phyloP scores from a whole-genome alignment of 2,888 invertebrate genomes.

The Pherbina coryleti region DNA sequence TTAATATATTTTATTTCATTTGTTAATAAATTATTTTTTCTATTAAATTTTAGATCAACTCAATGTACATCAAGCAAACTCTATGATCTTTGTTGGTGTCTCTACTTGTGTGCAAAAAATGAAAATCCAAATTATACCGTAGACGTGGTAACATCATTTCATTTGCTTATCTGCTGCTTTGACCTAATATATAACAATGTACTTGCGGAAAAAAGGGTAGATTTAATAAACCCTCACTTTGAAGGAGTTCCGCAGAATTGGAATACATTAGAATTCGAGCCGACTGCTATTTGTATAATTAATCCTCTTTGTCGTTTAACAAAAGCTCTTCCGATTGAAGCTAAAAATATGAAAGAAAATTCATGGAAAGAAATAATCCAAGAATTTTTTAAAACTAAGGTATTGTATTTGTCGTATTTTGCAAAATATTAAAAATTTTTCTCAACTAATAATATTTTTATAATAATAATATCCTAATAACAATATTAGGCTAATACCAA shows the following conservation, averaged over 20 bases:
- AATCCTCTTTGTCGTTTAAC: slow-evolving; percentile 84
- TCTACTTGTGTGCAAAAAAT: slow-evolving; percentile 91
- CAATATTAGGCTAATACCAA: too few relatives aligned
- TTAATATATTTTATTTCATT: too few relatives aligned
- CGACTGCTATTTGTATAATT: slow-evolving; percentile 79
- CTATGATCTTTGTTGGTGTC: slow-evolving; percentile 94
- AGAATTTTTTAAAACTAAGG: slow-evolving; percentile 69
- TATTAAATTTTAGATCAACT: too few relatives aligned
- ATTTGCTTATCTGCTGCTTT: slow-evolving; percentile 89
- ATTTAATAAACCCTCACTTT: slow-evolving; percentile 88
- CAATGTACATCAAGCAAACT: slow-evolving; percentile 86
- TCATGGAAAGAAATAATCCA: slow-evolving; percentile 84
- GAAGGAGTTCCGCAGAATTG: slow-evolving; percentile 82
- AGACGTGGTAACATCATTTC: slow-evolving; percentile 94
- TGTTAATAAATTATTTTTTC: too few relatives aligned
- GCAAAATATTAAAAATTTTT: too few relatives aligned
- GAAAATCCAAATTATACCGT: slow-evolving; percentile 88
- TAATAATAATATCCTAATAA: too few relatives aligned
- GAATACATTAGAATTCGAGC: slow-evolving; percentile 72
- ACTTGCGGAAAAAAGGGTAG: slow-evolving; percentile 81
- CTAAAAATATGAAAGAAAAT: slow-evolving; percentile 90
- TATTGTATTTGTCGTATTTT: too few relatives aligned
- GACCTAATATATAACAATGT: slow-evolving; percentile 93
- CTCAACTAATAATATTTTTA: too few relatives aligned
- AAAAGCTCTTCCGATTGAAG: slow-evolving; percentile 87